A percentile compares a stretch with the other conserved stretches of the same genome.
Conservation (phyloP, 2,888 invertebrate species). For the Polyommatus icarus region DNA sequence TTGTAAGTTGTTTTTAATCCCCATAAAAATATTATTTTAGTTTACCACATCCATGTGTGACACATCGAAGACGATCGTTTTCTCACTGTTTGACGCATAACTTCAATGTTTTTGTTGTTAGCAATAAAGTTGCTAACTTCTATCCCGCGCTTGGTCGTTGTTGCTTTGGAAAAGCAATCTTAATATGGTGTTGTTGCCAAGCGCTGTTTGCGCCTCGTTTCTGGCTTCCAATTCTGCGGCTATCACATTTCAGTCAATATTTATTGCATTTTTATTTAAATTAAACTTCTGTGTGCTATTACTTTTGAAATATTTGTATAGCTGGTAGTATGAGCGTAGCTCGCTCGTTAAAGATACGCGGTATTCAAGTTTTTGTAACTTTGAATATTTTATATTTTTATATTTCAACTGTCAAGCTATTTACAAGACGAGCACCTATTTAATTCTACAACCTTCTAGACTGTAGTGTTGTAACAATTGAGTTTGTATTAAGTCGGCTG, state of each 20-base stretch:
- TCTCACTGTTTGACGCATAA: conserved; percentile 60
- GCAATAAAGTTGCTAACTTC: conserved; percentile 76
- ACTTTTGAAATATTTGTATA: conserved; percentile 28
- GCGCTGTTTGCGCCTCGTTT: conserved; percentile 55
- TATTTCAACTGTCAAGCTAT: neutral
- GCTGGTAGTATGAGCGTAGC: neutral
- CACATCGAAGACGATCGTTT: conserved; percentile 50
- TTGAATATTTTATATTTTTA: neutral
- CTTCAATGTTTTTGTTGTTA: conserved; percentile 60
- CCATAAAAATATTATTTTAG: neutral
- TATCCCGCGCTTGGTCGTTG: conserved; percentile 65
- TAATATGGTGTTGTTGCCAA: conserved; percentile 75
- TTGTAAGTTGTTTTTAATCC: no score
- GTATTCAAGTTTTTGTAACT: neutral
- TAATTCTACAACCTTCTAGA: neutral
- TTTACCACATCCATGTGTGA: conserved; percentile 28
- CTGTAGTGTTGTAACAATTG: neutral
- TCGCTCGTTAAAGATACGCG: neutral
- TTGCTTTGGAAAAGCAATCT: conserved; percentile 73
- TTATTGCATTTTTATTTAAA: conserved; percentile 37
- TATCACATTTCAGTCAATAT: conserved; percentile 41
- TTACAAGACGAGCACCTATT: neutral
- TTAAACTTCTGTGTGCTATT: conserved; percentile 28
- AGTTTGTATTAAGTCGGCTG: neutral
- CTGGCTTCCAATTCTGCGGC: conserved; percentile 43